Conservation (phyloP, 2,888 invertebrate species). For the Leptinotarsa rubiginosa region DNA sequence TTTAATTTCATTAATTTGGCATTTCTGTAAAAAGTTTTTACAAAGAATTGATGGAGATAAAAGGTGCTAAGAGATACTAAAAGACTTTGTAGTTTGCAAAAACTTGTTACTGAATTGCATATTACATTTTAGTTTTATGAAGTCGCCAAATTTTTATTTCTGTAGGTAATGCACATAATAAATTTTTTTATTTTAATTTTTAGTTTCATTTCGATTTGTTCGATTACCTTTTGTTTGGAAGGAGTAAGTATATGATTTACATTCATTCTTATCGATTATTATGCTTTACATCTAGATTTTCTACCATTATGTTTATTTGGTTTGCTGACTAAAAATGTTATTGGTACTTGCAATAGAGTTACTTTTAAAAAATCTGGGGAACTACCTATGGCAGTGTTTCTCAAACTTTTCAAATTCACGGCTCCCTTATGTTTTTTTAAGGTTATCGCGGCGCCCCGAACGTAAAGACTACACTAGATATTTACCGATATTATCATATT, state of each 20-base stretch:
- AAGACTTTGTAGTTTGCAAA: slow-evolving; percentile 26
- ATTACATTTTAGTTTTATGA: slow-evolving; percentile 40
- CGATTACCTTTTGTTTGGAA: slow-evolving; percentile 37
- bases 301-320: slow-evolving; percentile 23
- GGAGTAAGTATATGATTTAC: slow-evolving; percentile 40
- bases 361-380: too few relatives aligned
- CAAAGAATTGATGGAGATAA: slow-evolving; percentile 7
- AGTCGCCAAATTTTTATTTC: slow-evolving; percentile 45
- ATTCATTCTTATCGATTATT: slow-evolving; percentile 36
- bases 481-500: too few relatives aligned
- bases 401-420: too few relatives aligned
- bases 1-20: slow-evolving; percentile 41
- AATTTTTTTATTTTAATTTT: slow-evolving; percentile 44
- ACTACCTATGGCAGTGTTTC: too few relatives aligned
- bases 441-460: too few relatives aligned
- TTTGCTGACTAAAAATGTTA: slow-evolving; percentile 9
- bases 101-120: slow-evolving; percentile 37
- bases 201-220: slow-evolving; percentile 43
- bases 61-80: slow-evolving; percentile 16
- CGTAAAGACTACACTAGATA: too few relatives aligned
- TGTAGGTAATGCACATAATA: slow-evolving; percentile 47
- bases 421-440: too few relatives aligned
- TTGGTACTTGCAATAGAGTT: not conserved
- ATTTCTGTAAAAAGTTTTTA: slow-evolving; percentile 37
- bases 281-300: slow-evolving; percentile 32